A percentile compares a stretch with the other conserved stretches of the same genome.
These are phyloP conservation scores for Ennomos fuscantarius DNA, from an alignment of 2,888 invertebrate species.

Conservation along the genomic window DNA sequence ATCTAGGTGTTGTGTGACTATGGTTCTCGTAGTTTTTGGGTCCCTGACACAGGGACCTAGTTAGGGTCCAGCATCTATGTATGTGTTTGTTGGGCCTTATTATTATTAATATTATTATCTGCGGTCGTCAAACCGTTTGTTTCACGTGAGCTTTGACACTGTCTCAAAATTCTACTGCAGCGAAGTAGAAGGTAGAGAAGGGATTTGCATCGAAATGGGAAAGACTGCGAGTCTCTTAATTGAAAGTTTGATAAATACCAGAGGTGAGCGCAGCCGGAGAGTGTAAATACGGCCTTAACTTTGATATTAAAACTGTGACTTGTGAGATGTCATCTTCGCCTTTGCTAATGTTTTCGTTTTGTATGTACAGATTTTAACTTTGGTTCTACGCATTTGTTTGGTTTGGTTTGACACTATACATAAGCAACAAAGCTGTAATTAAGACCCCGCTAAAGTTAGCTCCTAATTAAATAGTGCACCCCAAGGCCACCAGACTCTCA, in stretches of 20 bases:
- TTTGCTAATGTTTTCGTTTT: constrained; percentile 14
- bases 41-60: too few relatives aligned
- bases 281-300: constrained; percentile 44
- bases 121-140: background rate
- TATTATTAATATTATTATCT: too few relatives aligned
- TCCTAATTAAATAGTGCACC: constrained; percentile 18
- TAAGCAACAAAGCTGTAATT: too few relatives aligned
- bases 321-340: constrained; percentile 36
- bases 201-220: constrained; percentile 79
- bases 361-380: constrained; percentile 1
- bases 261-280: constrained; percentile 34
- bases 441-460: background rate
- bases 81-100: too few relatives aligned
- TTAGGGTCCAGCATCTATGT: too few relatives aligned
- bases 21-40: too few relatives aligned
- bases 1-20: too few relatives aligned
- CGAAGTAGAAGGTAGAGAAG: constrained; percentile 21
- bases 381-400: background rate
- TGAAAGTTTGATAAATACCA: constrained; percentile 68
- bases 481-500: constrained; percentile 11
- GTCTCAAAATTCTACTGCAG: constrained; percentile 1
- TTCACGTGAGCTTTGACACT: background rate
- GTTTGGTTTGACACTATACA: too few relatives aligned
- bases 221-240: constrained; percentile 69
- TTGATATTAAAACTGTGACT: constrained; percentile 53